Conservation (phyloP, 2,888 invertebrate species). For the Metellina segmentata region DNA sequence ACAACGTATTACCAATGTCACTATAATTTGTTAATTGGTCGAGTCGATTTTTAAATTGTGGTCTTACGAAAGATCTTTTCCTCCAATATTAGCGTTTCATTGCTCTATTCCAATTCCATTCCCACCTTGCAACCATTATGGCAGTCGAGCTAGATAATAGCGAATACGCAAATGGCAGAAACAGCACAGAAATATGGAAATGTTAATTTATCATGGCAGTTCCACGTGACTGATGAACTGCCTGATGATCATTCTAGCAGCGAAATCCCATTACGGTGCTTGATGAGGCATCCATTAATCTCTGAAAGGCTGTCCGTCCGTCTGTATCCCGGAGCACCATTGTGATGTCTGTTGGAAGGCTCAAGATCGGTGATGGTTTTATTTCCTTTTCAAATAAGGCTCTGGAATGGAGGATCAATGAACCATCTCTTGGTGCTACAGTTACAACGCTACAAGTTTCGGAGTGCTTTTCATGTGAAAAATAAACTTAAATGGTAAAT, state of each 20-base stretch:
- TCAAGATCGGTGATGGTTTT: neutral
- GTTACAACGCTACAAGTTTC: no score
- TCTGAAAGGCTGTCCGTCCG: neutral
- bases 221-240: neutral
- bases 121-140: neutral
- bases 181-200: neutral
- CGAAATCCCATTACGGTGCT: neutral
- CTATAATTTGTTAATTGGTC: no score
- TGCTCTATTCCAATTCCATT: neutral
- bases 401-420: no score
- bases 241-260: conserved; percentile 1
- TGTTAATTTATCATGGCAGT: neutral
- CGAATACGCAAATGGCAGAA: neutral
- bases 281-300: neutral
- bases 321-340: no score
- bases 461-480: no score
- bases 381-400: neutral
- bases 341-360: no score
- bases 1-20: no score
- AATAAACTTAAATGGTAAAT: no score
- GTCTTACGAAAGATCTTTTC: no score
- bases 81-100: neutral
- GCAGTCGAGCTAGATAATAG: neutral
- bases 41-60: neutral
- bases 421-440: no score